phyloP scores from a whole-genome alignment of 2,113 vertebrate genomes.

The Panurus biarmicus region DNA sequence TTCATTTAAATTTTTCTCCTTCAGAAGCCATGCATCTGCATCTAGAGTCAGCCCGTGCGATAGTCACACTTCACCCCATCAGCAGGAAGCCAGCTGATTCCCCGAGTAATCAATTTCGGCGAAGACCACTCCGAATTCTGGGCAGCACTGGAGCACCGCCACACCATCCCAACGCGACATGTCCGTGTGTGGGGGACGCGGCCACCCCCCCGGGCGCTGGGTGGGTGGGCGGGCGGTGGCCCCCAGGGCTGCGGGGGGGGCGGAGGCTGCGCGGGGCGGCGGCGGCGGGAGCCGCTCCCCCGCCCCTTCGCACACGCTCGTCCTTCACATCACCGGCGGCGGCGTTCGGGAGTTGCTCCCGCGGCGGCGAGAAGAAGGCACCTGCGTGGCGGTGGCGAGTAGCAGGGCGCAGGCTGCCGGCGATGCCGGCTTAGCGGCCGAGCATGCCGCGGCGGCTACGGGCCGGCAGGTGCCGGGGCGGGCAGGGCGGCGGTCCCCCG shows the following conservation, averaged over 20 bases:
- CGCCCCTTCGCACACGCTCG: neutral
- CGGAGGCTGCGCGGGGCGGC: neutral
- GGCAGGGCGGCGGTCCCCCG: neutral
- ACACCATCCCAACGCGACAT: neutral
- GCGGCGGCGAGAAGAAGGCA: neutral
- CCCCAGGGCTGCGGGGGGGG: neutral
- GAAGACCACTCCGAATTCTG: neutral
- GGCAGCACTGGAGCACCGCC: neutral
- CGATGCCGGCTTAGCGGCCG: neutral
- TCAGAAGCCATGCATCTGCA: neutral
- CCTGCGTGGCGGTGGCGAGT: neutral
- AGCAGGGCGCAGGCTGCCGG: neutral
- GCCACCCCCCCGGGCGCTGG: neutral
- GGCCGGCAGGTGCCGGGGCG: neutral
- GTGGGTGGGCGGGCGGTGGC: neutral
- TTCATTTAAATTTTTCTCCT: neutral
- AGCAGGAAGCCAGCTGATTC: neutral
- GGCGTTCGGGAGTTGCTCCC: neutral
- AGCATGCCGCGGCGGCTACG: neutral
- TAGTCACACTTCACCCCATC: neutral
- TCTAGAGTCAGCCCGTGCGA: neutral
- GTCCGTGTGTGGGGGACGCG: too few species aligned
- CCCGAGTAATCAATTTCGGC: neutral
- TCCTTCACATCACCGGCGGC: neutral
- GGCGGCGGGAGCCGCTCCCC: neutral